A percentile compares a stretch with the other conserved stretches of the same genome.
Evolutionary conservation across 2,113 vertebrate species (phyloP).

Genomic region (Candoia aspera): DNA sequence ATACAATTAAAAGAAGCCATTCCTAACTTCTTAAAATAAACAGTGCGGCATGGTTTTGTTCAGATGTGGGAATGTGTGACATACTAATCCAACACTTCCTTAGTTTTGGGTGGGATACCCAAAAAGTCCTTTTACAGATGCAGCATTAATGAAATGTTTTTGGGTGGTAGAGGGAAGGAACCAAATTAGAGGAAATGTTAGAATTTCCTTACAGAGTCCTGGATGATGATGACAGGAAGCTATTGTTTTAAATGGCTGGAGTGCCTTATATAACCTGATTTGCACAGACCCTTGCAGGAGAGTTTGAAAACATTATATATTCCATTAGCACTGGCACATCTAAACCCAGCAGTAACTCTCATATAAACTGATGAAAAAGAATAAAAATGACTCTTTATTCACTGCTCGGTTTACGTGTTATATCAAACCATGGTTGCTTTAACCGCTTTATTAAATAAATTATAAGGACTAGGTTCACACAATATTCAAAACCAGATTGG

Average conservation of each 20-base stretch:
- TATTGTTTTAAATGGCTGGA: conserved; percentile 42
- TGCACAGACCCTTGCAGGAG: conserved; percentile 29
- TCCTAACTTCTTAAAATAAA: not conserved
- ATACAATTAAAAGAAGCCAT: not conserved
- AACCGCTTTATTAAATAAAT: not conserved
- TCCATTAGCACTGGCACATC: not conserved
- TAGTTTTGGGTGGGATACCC: not conserved
- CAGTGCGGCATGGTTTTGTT: not conserved
- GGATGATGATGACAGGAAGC: conserved; percentile 51
- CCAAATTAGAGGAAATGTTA: conserved; percentile 25
- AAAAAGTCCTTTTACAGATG: not conserved
- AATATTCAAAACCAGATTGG: not conserved
- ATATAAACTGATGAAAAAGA: not conserved
- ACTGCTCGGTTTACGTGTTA: not conserved
- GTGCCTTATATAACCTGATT: conserved; percentile 44
- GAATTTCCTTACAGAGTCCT: conserved; percentile 44
- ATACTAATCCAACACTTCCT: conserved; percentile 11
- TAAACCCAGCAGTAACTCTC: not conserved
- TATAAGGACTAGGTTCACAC: not conserved
- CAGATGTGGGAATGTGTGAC: not conserved
- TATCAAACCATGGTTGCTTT: not conserved
- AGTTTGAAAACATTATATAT: not conserved
- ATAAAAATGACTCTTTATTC: not conserved
- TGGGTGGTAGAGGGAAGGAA: conserved; percentile 35
- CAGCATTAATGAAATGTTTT: not conserved